phyloP scores from a whole-genome alignment of 1,140 invertebrate species.

The Hylyphantes graminicola region DNA sequence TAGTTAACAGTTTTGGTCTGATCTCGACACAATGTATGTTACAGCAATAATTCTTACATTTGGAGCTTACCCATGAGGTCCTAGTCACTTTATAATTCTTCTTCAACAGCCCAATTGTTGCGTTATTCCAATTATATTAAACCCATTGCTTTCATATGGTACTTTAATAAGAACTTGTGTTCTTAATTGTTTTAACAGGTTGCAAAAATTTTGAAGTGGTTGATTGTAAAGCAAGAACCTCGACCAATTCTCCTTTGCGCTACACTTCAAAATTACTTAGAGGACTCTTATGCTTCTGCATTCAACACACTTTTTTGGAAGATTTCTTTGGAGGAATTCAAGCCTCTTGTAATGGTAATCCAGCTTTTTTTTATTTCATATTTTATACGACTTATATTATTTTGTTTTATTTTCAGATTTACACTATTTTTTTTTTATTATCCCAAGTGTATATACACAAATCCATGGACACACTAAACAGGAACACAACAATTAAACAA shows the following conservation, averaged over 20 bases:
- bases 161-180: background rate
- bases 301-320: constrained; percentile 33
- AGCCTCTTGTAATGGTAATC: constrained; percentile 12
- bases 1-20: too few relatives aligned
- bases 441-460: too few relatives aligned
- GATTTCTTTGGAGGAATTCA: constrained; percentile 29
- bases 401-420: background rate
- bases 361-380: background rate
- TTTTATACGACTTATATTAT: background rate
- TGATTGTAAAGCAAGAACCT: constrained; percentile 8
- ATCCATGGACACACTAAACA: too few relatives aligned
- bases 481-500: too few relatives aligned
- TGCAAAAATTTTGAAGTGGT: constrained; percentile 9
- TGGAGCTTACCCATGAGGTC: too few relatives aligned
- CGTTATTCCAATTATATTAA: too few relatives aligned
- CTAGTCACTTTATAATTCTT: too few relatives aligned
- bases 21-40: too few relatives aligned
- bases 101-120: too few relatives aligned
- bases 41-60: too few relatives aligned
- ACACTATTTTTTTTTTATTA: too few relatives aligned
- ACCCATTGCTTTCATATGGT: too few relatives aligned
- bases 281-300: constrained; percentile 31
- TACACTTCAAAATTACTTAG: constrained; percentile 20
- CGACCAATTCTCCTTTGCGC: background rate
- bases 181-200: constrained; percentile 1